A percentile compares a stretch with the other conserved stretches of the same genome.
Evolutionary conservation across 2,888 invertebrate species (phyloP).

Genomic region (Taphrorychus bicolor): DNA sequence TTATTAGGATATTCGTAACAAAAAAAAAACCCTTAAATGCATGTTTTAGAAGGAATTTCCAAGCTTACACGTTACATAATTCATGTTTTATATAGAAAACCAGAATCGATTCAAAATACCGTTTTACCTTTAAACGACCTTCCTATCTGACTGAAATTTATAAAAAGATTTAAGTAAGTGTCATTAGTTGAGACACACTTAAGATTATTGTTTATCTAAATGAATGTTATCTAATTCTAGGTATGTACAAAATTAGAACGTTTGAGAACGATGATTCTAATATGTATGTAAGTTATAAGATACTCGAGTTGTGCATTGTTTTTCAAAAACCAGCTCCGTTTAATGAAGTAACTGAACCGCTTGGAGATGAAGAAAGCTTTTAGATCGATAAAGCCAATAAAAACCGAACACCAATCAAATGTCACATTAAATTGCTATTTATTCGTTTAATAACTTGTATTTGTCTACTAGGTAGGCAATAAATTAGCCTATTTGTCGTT

Average conservation of each 20-base stretch:
- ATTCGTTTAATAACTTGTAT: constrained; percentile 30
- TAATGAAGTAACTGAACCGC: not conserved
- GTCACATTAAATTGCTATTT: constrained; percentile 31
- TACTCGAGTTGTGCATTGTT: no score
- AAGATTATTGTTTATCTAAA: constrained; percentile 30
- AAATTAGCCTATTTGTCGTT: constrained; percentile 30
- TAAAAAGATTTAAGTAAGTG: constrained; percentile 31
- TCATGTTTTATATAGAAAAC: no score
- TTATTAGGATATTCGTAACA: no score
- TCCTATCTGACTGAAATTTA: constrained; percentile 18
- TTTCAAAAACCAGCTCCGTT: no score
- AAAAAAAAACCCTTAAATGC: no score
- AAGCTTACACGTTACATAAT: no score
- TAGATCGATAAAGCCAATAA: constrained; percentile 10
- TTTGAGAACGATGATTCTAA: not conserved
- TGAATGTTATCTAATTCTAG: constrained; percentile 36
- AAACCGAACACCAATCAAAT: constrained; percentile 19
- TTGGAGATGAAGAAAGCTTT: not conserved
- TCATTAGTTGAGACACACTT: constrained; percentile 33
- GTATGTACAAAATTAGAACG: constrained; percentile 32
- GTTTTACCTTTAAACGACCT: constrained; percentile 32
- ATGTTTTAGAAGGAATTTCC: no score
- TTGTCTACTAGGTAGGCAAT: constrained; percentile 24
- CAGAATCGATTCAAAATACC: no score
- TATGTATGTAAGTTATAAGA: not conserved